Evolutionary conservation across 2,888 invertebrate genomes (phyloP).

Genomic region (Antheraea yamamai): DNA sequence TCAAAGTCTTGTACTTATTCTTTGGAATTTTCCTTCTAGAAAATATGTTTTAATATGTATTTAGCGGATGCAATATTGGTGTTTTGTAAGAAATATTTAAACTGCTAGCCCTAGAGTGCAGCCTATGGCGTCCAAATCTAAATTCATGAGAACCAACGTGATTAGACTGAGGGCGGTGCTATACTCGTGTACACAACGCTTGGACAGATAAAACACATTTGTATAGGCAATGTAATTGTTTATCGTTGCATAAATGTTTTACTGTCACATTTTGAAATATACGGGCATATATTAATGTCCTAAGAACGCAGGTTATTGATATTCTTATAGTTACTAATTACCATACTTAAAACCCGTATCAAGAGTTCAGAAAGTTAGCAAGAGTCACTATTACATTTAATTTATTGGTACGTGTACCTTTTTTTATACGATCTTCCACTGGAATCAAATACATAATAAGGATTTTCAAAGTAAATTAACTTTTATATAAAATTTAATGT

Average conservation of each 20-base stretch:
- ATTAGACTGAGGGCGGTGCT: slow-evolving; percentile 54
- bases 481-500: too few species aligned
- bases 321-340: background rate
- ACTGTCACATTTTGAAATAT: slow-evolving; percentile 46
- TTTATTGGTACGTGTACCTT: background rate
- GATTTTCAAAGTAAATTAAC: too few species aligned
- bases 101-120: background rate
- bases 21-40: background rate
- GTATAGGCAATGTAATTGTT: slow-evolving; percentile 59
- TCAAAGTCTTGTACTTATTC: background rate
- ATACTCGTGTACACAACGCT: slow-evolving; percentile 41
- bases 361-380: background rate
- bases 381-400: background rate
- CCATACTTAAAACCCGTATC: background rate
- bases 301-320: background rate
- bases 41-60: background rate
- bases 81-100: background rate
- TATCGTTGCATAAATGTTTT: slow-evolving; percentile 41
- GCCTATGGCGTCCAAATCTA: slow-evolving; percentile 44
- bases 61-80: background rate
- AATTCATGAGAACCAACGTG: slow-evolving; percentile 63
- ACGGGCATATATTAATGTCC: slow-evolving; percentile 23
- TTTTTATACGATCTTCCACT: background rate
- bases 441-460: background rate
- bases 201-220: slow-evolving; percentile 55